Base-by-base conservation (phyloP, 2,113 vertebrate genomes). In the Amia ocellicauda region DNA sequence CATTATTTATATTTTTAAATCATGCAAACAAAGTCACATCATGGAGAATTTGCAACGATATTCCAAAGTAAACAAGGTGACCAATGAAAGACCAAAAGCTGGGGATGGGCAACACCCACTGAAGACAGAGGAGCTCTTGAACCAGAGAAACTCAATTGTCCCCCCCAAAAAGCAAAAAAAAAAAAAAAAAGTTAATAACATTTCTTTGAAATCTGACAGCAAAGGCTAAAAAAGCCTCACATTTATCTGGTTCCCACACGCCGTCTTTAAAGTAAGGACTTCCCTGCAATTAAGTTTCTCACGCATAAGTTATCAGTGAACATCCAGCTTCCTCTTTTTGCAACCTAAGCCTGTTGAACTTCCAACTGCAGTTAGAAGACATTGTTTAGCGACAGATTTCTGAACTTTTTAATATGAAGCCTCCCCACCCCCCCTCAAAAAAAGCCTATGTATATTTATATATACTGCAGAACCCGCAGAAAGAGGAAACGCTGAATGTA, bases 321-420 rank as follows among this genome's bases (percentile, higher is more conserved):
- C 45, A 58, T 41, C 66, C 77, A 79, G 78, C 78, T 83, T 85
- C 82, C 76, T 76, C 71, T 66, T 71, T 68, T 63, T 62, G 68
- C 55, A 52, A 72, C 78, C 74, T 69, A 40, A 78, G 64, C 56
- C 69, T 50, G 54, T 45, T 70, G 45, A 65, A 58, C 58, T 69
- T 75, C 52, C 55, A 63, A 66, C 60, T 68, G 63, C 67, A 69
- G 74, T 62, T 60, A 42, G 69, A 58, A 68, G 43, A 67, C 58
- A 57, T 40, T 47, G 11, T 70, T 63, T 45, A 31, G 19, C n/a
- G 26, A 58, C 45, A 60, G 58, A 55, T 62, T 70, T 62, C 58
- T 55, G 51, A 61, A 65, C 23, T 28, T 66, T 43, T 41, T n/a
- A n/a, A n/a, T n/a, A n/a, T n/a, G n/a, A n/a, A n/a, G n/a, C n/a